Evolutionary conservation across 2,797 vertebrate genomes (phyloP).

Genomic region (Myotis planiceps): DNA sequence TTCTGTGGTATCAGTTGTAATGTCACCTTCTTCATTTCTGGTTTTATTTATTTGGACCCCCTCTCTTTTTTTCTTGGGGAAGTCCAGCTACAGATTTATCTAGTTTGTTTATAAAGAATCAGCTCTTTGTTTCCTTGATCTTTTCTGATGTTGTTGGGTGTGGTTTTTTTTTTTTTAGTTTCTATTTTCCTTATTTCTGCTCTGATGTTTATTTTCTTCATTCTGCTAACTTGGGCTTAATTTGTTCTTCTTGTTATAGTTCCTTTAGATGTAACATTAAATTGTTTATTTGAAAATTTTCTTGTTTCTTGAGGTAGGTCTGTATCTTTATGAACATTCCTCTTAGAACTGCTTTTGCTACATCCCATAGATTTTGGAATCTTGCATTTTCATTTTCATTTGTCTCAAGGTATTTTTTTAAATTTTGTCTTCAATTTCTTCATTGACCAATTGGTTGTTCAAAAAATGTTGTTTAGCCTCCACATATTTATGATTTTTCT

Average conservation of each 20-base stretch:
- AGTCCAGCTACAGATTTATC: neutral
- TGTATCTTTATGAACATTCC: neutral
- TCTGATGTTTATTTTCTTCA: neutral
- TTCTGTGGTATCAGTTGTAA: neutral
- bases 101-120: neutral
- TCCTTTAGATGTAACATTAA: neutral
- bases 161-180: neutral
- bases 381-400: neutral
- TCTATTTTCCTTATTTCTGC: neutral
- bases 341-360: neutral
- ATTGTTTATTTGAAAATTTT: neutral
- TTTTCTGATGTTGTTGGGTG: neutral
- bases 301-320: neutral
- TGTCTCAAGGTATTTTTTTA: neutral
- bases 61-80: neutral
- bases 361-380: neutral
- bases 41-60: neutral
- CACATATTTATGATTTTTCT: neutral
- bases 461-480: neutral
- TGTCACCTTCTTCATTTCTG: neutral
- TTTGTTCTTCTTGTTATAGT: neutral
- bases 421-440: neutral
- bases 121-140: neutral
- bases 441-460: neutral
- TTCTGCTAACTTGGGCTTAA: neutral